These are phyloP conservation scores for Palythoa heliodiscus DNA, from an alignment of 92 coral and sea anemone genomes.

Conservation along the genomic window DNA sequence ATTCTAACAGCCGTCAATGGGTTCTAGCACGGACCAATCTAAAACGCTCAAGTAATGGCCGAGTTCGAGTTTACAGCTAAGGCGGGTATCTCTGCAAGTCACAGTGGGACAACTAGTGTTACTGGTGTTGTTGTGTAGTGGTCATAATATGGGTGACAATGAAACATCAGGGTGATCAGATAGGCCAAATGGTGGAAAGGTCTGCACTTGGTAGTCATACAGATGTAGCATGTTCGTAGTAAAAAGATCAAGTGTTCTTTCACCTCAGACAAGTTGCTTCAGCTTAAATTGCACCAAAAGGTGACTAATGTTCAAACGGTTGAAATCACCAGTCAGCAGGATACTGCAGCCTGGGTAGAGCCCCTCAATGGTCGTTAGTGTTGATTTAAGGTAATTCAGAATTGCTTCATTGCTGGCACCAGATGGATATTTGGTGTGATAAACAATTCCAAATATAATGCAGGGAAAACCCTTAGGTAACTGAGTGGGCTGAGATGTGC, in stretches of 20 bases:
- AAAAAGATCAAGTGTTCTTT: conserved; percentile 49
- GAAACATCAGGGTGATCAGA: conserved; percentile 50
- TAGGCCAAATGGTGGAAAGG: conserved; percentile 55
- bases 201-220: conserved; percentile 52
- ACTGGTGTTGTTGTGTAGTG: neutral
- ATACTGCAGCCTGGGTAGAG: conserved; percentile 54
- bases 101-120: conserved; percentile 21
- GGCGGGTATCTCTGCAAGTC: conserved; percentile 42
- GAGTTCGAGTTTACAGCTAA: conserved; percentile 47
- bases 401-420: conserved; percentile 64
- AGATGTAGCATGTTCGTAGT: conserved; percentile 50
- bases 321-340: conserved; percentile 52
- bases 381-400: conserved; percentile 48
- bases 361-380: conserved; percentile 47
- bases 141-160: conserved; percentile 24
- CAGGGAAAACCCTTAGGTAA: conserved; percentile 48
- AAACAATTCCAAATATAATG: conserved; percentile 51
- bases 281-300: conserved; percentile 49
- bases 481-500: conserved; percentile 35
- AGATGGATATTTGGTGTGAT: conserved; percentile 42
- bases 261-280: conserved; percentile 55
- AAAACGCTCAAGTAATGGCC: conserved; percentile 55
- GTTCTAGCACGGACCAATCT: conserved; percentile 56
- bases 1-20: conserved; percentile 21
- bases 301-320: too few relatives aligned